Evolutionary conservation across 2,113 vertebrate species (phyloP), one percentile per base, ranked within the genome.

Genomic region (Campylomormyrus tamandua): DNA sequence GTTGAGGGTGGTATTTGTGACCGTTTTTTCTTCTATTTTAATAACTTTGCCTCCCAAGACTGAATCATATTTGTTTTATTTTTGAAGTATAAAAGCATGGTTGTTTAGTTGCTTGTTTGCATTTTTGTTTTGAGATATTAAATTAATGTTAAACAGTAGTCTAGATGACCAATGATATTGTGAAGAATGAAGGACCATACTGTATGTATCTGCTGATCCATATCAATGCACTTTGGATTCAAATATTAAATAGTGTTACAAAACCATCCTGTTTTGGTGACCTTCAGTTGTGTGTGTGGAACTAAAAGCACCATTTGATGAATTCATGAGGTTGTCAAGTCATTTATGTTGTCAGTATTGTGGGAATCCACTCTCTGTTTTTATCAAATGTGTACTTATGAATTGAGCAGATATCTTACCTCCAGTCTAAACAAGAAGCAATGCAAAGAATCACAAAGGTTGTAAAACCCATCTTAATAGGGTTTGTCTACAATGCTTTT

Each of bases 171-270:
- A 91, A 35, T 91, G 49, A 62, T 70, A 88, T 91, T 92, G 92
- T 93, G 92, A 83, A 93, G 39, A 92, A 90, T 93, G 92, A 92
- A 91, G 62, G 92, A 87, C 93, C 90, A 90, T 17, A 89, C 91
- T 93, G 92, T 93, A 66, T 90, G 90, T 95, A 92, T 91, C 93
- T 95, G 93, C 94, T 93, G 83, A 35, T 95, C 92, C 91, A 93
- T 95, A 93, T 94, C 92, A 52, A 50, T 66, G 91, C 93, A 95
- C 93, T 95, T 95, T 95, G 93, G 92, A 93, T 93, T 95, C 89
- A 93, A 93, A 92, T 93, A 94, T 93, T 94, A 94, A 94, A 94
- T 92, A 89, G 92, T 88, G 91, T 66, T 70, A 58, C 52, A 62
- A 66, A 88, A 48, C 10, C 13, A 48, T 45, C 3, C n/a, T 70